These are phyloP conservation scores for Eclectus roratus DNA, from an alignment of 2,113 vertebrate species.

Conservation along the genomic window DNA sequence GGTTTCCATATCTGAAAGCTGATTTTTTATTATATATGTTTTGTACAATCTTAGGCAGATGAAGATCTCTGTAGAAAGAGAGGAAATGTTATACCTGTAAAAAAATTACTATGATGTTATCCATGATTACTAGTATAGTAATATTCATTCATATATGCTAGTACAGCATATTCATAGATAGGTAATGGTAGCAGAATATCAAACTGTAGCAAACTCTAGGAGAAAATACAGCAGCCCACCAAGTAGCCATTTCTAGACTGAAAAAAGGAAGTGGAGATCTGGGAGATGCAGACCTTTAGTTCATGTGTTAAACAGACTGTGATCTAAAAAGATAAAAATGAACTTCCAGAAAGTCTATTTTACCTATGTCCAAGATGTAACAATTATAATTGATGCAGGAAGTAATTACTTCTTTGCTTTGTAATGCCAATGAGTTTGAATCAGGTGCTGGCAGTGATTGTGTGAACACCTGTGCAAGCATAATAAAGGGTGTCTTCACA, in stretches of 20 bases:
- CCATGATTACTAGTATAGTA: not conserved
- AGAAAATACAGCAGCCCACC: not conserved
- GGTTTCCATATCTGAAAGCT: not conserved
- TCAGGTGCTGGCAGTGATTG: not conserved
- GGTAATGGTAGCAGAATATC: not conserved
- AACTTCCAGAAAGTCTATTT: not conserved
- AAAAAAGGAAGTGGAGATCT: not conserved
- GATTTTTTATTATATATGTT: not conserved
- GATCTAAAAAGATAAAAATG: not conserved
- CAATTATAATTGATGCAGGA: not conserved
- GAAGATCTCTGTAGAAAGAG: not conserved
- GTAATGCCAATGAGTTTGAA: not conserved
- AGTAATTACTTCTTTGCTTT: not conserved
- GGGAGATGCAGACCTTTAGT: not conserved
- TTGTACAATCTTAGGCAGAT: not conserved
- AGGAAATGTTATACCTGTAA: not conserved
- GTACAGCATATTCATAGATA: not conserved
- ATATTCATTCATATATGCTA: not conserved
- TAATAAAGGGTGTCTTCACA: not conserved
- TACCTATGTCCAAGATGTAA: not conserved
- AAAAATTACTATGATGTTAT: not conserved
- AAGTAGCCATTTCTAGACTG: not conserved
- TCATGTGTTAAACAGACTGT: not conserved
- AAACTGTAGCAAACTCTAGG: not conserved
- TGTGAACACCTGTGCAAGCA: not conserved